These are phyloP conservation scores for Pelosia muscerda DNA, from an alignment of 2,888 invertebrate genomes.

Conservation along the genomic window DNA sequence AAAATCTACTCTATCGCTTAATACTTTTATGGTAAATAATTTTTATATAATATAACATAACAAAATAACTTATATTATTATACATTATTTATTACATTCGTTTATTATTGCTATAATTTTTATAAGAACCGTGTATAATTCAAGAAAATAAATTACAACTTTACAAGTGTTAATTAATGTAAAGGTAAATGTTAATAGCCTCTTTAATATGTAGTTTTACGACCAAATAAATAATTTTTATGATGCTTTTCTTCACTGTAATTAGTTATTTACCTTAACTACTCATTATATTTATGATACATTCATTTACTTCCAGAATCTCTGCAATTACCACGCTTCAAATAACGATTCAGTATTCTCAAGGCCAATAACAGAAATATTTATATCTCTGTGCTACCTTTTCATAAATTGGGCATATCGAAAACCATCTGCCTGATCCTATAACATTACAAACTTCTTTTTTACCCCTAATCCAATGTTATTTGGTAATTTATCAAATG, in stretches of 20 bases:
- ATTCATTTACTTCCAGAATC: neutral
- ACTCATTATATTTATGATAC: neutral
- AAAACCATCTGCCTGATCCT: neutral
- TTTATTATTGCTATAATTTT: conserved; percentile 35
- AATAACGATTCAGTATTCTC: neutral
- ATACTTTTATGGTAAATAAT: conserved; percentile 74
- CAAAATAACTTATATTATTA: conserved; percentile 24
- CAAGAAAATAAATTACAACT: neutral
- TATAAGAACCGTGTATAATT: conserved; percentile 13
- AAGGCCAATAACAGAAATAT: neutral
- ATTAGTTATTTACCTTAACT: neutral
- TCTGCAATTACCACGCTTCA: neutral
- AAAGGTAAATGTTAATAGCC: neutral
- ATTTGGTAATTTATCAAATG: neutral
- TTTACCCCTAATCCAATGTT: neutral
- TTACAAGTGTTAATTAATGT: neutral
- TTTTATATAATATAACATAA: conserved; percentile 25
- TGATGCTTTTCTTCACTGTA: neutral
- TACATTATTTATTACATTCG: conserved; percentile 42
- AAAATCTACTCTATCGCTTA: conserved; percentile 66
- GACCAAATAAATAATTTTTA: neutral
- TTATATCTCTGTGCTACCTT: neutral
- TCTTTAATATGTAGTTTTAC: neutral
- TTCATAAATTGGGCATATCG: no score
- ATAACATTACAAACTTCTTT: no score